Percentiles rank a stretch among this genome's conserved stretches.
Conservation (phyloP, 2,113 vertebrate genomes). For the Leptosomus discolor region DNA sequence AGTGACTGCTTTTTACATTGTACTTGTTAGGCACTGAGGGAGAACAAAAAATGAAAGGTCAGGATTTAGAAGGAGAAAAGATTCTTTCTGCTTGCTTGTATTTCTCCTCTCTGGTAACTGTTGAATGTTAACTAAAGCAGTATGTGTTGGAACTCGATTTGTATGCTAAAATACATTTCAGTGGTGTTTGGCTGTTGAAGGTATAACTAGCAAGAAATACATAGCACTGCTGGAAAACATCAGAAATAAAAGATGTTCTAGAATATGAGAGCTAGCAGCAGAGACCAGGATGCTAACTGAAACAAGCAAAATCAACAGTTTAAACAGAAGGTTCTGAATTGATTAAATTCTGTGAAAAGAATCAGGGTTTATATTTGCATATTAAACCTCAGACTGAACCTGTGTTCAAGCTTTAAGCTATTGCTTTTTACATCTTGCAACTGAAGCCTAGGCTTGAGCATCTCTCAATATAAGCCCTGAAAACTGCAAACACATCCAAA, state of each 20-base stretch:
- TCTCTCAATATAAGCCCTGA: not conserved
- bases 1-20: not conserved
- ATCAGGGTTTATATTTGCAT: not conserved
- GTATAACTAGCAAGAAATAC: not conserved
- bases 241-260: not conserved
- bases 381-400: not conserved
- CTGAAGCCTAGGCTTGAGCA: not conserved
- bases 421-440: not conserved
- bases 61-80: not conserved
- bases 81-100: not conserved
- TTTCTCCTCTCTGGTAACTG: not conserved
- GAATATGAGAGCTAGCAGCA: not conserved
- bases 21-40: not conserved
- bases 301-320: not conserved
- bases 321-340: not conserved
- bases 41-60: not conserved
- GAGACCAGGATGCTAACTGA: not conserved
- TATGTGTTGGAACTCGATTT: not conserved
- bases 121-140: not conserved
- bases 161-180: not conserved
- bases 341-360: not conserved
- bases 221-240: not conserved
- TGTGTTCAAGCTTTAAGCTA: not conserved
- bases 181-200: not conserved
- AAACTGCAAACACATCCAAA: not conserved